These are phyloP conservation scores for Stictonetta naevosa DNA, from an alignment of 2,113 vertebrate species.

Conservation along the genomic window DNA sequence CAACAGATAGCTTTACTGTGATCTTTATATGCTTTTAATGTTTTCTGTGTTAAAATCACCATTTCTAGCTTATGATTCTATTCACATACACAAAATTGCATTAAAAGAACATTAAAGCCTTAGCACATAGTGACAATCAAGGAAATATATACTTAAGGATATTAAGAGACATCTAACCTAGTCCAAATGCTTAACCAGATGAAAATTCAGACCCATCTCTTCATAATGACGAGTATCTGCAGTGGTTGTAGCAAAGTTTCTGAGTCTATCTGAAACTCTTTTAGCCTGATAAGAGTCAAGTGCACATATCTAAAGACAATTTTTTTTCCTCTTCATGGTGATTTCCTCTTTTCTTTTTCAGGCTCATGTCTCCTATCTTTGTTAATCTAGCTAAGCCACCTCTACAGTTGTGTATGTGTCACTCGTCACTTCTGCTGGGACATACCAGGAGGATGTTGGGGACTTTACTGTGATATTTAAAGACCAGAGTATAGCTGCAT, in stretches of 20 bases:
- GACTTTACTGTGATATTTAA: not conserved
- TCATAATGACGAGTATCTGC: not conserved
- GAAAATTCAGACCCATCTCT: not conserved
- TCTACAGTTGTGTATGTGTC: not conserved
- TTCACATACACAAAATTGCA: not conserved
- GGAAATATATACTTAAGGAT: not conserved
- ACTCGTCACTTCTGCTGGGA: not conserved
- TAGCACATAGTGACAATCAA: slow-evolving; percentile 19
- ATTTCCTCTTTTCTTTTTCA: not conserved
- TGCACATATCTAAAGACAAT: not conserved
- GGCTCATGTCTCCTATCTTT: not conserved
- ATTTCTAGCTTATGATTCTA: not conserved
- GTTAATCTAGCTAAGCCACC: not conserved
- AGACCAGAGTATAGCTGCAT: not conserved
- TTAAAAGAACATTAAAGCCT: not conserved
- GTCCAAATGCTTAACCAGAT: not conserved
- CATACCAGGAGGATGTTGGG: not conserved
- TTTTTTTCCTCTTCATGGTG: not conserved
- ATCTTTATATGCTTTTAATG: not conserved
- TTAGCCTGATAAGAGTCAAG: not conserved
- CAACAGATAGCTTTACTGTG: not conserved
- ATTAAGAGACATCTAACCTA: not conserved
- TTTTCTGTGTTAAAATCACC: slow-evolving; percentile 8
- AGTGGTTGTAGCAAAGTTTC: not conserved
- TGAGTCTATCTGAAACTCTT: not conserved